phyloP scores from a whole-genome alignment of 30 jellyfish, hydroid and myxozoan genomes.

The Aurelia sp. region DNA sequence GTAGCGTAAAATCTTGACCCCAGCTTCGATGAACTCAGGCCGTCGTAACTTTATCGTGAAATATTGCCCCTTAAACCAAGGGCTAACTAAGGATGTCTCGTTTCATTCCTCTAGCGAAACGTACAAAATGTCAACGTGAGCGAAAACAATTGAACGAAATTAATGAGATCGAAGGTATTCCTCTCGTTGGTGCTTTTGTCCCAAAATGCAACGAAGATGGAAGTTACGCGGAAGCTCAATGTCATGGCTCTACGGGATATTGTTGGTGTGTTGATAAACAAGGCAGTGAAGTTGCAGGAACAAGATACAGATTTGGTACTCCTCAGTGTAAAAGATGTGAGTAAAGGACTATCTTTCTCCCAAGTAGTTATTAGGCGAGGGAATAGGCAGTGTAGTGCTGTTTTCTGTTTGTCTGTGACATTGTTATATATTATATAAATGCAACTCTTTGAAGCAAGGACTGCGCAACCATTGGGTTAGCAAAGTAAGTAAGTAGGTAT shows the following conservation, averaged over 20 bases:
- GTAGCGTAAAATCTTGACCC: no score
- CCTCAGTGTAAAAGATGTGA: constrained; percentile 70
- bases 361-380: no score
- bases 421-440: no score
- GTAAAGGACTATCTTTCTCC: neutral
- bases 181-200: constrained; percentile 38
- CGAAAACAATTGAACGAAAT: neutral
- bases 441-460: no score
- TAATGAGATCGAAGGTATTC: neutral
- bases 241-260: constrained; percentile 80
- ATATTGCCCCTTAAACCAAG: no score
- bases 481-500: no score
- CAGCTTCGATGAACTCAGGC: no score
- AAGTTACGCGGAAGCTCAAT: constrained; percentile 53
- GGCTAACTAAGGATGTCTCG: no score
- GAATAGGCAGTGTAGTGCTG: no score
- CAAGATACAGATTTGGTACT: constrained; percentile 40
- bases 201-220: constrained; percentile 86
- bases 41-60: no score
- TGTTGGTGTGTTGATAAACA: constrained; percentile 89
- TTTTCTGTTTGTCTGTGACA: no score
- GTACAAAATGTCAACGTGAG: constrained; percentile 34
- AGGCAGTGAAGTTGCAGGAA: constrained; percentile 73
- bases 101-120: neutral
- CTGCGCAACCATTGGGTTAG: no score